phyloP scores from a whole-genome alignment of 2,888 invertebrate species.

The Catocala fraxini region DNA sequence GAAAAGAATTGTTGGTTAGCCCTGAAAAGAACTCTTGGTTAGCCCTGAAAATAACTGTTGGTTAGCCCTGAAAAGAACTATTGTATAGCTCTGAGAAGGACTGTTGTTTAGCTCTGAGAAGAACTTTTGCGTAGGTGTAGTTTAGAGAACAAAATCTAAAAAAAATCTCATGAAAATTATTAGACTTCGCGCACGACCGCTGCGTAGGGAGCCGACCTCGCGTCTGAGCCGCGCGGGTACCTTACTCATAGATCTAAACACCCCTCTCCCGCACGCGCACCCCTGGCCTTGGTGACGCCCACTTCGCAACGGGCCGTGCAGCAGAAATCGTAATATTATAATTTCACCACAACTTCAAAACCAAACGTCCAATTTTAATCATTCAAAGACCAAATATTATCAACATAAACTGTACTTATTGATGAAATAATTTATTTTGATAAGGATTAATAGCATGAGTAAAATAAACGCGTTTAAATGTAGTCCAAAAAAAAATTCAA shows the following conservation, averaged over 20 bases:
- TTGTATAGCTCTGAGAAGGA: too few species aligned
- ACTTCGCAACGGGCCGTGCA: constrained; percentile 18
- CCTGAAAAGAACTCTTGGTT: neutral
- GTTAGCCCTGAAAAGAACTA: too few species aligned
- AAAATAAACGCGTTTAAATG: constrained; percentile 1
- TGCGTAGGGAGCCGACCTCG: too few species aligned
- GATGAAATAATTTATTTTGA: constrained; percentile 4
- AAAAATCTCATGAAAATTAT: constrained; percentile 5
- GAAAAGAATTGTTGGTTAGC: constrained; percentile 15
- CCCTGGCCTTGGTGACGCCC: constrained; percentile 13
- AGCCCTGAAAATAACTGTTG: too few species aligned
- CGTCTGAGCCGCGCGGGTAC: neutral
- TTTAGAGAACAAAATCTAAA: constrained; percentile 15
- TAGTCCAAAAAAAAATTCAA: neutral
- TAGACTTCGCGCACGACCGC: too few species aligned
- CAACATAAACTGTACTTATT: constrained; percentile 3
- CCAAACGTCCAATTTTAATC: neutral
- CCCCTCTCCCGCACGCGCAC: constrained; percentile 10
- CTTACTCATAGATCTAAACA: constrained; percentile 12
- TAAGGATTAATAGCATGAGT: neutral
- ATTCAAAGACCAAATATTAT: neutral
- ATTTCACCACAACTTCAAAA: constrained; percentile 4
- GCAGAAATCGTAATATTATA: constrained; percentile 7
- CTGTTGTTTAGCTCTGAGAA: constrained; percentile 10
- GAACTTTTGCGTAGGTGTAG: constrained; percentile 19